Evolutionary conservation across 2,113 vertebrate species (phyloP).

Genomic region (Leuciscus idus): DNA sequence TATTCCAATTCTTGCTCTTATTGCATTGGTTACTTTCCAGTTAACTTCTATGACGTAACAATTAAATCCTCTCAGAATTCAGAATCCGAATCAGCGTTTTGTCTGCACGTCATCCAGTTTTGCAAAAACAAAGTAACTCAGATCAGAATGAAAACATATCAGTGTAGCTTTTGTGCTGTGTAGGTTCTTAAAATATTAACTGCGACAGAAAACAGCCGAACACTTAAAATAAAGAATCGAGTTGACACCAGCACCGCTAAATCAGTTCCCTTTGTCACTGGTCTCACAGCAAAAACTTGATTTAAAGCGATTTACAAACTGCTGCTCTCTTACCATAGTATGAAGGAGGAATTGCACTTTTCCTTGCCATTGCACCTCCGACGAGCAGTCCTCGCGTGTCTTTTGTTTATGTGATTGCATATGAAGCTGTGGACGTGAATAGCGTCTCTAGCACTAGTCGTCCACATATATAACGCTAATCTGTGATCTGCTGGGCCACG

Average conservation of each 20-base stretch:
- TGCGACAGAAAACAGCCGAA: not conserved
- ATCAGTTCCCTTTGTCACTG: constrained; percentile 45
- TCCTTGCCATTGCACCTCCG: constrained; percentile 74
- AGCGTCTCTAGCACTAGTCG: constrained; percentile 56
- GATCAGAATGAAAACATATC: not conserved
- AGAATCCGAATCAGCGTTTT: not conserved
- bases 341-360: constrained; percentile 70
- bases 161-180: not conserved
- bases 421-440: constrained; percentile 66
- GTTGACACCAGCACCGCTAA: not conserved
- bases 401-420: constrained; percentile 69
- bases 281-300: constrained; percentile 50
- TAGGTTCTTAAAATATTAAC: not conserved
- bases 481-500: constrained; percentile 67
- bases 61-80: not conserved
- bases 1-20: not conserved
- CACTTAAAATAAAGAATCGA: not conserved
- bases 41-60: not conserved
- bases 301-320: constrained; percentile 48
- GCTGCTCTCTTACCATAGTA: constrained; percentile 73
- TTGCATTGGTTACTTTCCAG: not conserved
- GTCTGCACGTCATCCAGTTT: not conserved
- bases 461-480: constrained; percentile 54
- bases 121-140: constrained; percentile 23
- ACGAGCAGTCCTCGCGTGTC: constrained; percentile 63